Conservation (phyloP, 2,888 invertebrate genomes). For the Drosophila paucipuncta region DNA sequence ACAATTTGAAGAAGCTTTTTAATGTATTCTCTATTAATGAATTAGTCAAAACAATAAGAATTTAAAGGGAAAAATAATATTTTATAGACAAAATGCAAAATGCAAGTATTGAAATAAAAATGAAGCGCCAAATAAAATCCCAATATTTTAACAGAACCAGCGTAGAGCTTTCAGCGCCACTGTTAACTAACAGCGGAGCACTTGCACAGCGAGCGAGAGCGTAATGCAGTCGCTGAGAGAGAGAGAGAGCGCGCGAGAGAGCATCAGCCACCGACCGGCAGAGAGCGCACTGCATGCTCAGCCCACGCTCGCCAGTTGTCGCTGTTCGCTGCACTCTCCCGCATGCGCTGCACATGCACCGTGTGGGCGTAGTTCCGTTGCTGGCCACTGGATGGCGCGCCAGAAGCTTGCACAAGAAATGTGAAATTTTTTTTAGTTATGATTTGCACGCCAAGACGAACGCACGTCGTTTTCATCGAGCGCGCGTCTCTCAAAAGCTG, state of each 20-base stretch:
- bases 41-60: neutral
- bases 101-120: neutral
- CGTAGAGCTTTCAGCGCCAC: constrained; percentile 33
- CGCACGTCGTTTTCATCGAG: constrained; percentile 77
- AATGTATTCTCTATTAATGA: no score
- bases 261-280: neutral
- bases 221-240: neutral
- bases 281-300: neutral
- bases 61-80: neutral
- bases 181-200: constrained; percentile 22
- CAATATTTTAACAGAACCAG: constrained; percentile 49
- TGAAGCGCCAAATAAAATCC: constrained; percentile 38
- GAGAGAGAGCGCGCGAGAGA: neutral
- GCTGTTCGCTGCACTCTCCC: neutral
- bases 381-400: constrained; percentile 69
- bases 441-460: constrained; percentile 78
- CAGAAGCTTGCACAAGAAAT: constrained; percentile 42
- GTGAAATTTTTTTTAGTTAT: constrained; percentile 81
- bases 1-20: no score
- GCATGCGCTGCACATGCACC: constrained; percentile 30
- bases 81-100: neutral
- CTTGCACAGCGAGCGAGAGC: constrained; percentile 4
- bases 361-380: constrained; percentile 46
- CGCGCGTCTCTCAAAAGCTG: constrained; percentile 38
- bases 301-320: neutral